Percentiles rank a stretch among this genome's conserved stretches.
These are phyloP conservation scores for Lepidocyrtinus sp. DNA, from an alignment of 2,888 invertebrate species.

Conservation along the genomic window DNA sequence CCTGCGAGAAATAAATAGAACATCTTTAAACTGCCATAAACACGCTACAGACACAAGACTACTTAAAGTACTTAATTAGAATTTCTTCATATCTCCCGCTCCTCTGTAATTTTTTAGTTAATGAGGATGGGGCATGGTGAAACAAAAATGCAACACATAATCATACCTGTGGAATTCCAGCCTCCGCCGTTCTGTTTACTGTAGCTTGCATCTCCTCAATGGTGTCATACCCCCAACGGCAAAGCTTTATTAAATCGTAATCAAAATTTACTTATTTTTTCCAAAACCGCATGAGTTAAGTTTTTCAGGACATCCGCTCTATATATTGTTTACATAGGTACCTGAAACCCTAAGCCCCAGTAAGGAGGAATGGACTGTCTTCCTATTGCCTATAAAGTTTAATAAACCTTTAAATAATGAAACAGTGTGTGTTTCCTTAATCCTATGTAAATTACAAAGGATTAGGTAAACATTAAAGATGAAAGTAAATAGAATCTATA, in stretches of 20 bases:
- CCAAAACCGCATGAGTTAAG: too few relatives aligned
- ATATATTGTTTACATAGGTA: too few relatives aligned
- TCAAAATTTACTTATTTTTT: too few relatives aligned
- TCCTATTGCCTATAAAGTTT: conserved; percentile 78
- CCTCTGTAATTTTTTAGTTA: too few relatives aligned
- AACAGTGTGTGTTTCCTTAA: not conserved
- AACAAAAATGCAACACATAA: too few relatives aligned
- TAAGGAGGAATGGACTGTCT: conserved; percentile 87
- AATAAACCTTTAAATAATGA: too few relatives aligned
- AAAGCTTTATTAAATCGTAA: too few relatives aligned
- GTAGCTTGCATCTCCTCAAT: conserved; percentile 79
- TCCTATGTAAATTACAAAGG: not conserved
- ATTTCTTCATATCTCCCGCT: too few relatives aligned
- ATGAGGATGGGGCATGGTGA: too few relatives aligned
- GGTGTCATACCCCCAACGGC: conserved; percentile 80
- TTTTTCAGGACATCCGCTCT: too few relatives aligned
- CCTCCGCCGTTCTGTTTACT: conserved; percentile 80
- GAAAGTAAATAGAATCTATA: conserved; percentile 71
- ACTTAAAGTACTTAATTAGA: too few relatives aligned
- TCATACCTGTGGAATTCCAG: conserved; percentile 84
- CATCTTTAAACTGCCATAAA: not conserved
- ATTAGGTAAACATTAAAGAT: conserved; percentile 19
- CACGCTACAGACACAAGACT: too few relatives aligned
- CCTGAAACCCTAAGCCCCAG: conserved; percentile 92
- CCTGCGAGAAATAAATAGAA: conserved; percentile 41